Evolutionary conservation across 2,797 vertebrate genomes (phyloP).

Genomic region (Antrozous pallidus): DNA sequence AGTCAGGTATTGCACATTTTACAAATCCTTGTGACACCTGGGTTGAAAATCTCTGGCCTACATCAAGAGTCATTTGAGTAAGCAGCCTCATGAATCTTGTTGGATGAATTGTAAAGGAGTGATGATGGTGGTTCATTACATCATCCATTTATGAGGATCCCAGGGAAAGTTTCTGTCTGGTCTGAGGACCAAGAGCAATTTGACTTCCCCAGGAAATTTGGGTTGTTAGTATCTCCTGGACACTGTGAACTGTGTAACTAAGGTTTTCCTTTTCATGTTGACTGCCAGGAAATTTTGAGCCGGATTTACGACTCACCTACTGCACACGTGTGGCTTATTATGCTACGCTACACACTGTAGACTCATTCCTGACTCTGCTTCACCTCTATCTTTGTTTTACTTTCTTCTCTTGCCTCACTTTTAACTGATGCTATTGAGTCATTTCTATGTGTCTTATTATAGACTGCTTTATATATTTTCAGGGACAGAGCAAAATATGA

Average conservation of each 20-base stretch:
- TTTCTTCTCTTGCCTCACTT: constrained; percentile 42
- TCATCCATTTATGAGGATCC: background rate
- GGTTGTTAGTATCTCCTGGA: background rate
- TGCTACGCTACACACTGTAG: background rate
- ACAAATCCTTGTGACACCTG: background rate
- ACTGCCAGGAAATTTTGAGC: background rate
- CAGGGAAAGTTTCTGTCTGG: background rate
- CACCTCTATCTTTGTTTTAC: background rate
- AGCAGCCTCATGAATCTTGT: background rate
- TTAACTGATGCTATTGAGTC: background rate
- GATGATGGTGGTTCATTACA: background rate
- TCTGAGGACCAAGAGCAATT: constrained; percentile 14
- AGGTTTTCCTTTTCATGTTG: constrained; percentile 7
- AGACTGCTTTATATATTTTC: background rate
- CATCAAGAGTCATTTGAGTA: background rate
- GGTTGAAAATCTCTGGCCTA: background rate
- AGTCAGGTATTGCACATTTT: background rate
- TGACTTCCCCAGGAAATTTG: constrained; percentile 4
- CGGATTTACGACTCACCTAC: background rate
- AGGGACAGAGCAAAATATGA: constrained; percentile 28
- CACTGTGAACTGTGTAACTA: background rate
- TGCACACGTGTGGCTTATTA: background rate
- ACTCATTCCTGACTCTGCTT: background rate
- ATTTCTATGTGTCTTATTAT: background rate
- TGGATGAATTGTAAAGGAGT: background rate